Evolutionary conservation across 2,888 invertebrate genomes (phyloP).

Genomic region (Phyto melanocephala): DNA sequence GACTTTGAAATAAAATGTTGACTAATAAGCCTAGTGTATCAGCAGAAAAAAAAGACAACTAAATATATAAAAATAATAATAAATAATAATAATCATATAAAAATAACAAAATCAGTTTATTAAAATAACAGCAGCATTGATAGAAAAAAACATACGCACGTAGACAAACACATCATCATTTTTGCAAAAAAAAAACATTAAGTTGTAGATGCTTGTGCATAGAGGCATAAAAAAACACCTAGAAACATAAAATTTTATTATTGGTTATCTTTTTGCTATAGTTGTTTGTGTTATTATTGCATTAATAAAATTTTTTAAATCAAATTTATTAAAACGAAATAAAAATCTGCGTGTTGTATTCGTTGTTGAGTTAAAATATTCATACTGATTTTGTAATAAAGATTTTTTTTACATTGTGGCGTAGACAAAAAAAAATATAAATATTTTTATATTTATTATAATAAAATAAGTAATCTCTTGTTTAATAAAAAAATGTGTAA

Average conservation of each 20-base stretch:
- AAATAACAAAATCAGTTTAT: background rate
- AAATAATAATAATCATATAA: background rate
- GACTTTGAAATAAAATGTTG: background rate
- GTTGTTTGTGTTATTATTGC: background rate
- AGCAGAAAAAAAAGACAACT: background rate
- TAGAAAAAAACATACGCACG: background rate
- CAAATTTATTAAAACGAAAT: background rate
- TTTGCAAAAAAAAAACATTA: background rate
- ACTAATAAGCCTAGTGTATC: slow-evolving; percentile 1
- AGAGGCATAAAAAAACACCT: no score
- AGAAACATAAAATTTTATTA: background rate
- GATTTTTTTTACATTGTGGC: no score
- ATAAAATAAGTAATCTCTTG: no score
- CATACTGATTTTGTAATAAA: no score
- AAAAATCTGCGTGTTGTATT: no score
- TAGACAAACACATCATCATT: background rate
- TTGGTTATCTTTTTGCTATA: background rate
- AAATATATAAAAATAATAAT: background rate
- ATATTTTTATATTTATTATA: no score
- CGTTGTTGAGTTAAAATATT: no score
- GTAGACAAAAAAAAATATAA: no score
- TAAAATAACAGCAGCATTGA: background rate
- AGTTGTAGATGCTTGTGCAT: no score
- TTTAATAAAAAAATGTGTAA: no score
- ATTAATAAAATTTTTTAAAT: slow-evolving; percentile 1